Percentiles rank a stretch among this genome's conserved stretches.
phyloP scores from a whole-genome alignment of 2,113 vertebrate species.

The Leptodactylus fuscus region DNA sequence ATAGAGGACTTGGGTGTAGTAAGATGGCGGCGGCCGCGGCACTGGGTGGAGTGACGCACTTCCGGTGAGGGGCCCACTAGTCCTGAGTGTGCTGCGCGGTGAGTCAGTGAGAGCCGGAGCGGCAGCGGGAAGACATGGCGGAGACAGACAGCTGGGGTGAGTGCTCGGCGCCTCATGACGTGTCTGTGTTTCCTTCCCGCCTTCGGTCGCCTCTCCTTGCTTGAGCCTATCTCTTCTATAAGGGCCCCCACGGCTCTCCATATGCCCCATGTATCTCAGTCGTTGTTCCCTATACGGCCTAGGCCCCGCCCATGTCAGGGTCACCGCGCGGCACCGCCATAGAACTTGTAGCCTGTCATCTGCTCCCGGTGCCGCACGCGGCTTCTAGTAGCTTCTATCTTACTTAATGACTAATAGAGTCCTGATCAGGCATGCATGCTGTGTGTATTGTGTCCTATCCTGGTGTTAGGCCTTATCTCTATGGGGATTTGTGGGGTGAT shows the following conservation, averaged over 20 bases:
- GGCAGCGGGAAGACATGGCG: slow-evolving; percentile 78
- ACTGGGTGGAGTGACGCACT: slow-evolving; percentile 57
- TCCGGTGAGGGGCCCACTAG: slow-evolving; percentile 25
- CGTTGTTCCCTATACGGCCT: no score
- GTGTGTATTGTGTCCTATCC: no score
- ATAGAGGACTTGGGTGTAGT: background rate
- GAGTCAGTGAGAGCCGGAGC: slow-evolving; percentile 66
- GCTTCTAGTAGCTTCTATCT: no score
- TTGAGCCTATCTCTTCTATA: fast-evolving
- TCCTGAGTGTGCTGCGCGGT: slow-evolving; percentile 38
- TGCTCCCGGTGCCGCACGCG: no score
- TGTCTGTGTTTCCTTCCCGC: background rate
- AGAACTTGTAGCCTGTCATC: no score
- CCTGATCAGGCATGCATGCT: no score
- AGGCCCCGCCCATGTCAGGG: background rate
- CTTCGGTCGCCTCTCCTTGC: background rate
- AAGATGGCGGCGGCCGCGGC: background rate
- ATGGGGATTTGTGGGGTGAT: no score
- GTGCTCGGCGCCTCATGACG: slow-evolving; percentile 55
- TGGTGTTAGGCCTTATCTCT: no score
- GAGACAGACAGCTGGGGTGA: slow-evolving; percentile 79
- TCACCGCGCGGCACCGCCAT: no score
- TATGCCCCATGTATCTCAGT: background rate
- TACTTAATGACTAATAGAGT: no score
- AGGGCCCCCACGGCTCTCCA: background rate